phyloP scores from a whole-genome alignment of 1,140 invertebrate species.

The Diachasmimorpha longicaudata region DNA sequence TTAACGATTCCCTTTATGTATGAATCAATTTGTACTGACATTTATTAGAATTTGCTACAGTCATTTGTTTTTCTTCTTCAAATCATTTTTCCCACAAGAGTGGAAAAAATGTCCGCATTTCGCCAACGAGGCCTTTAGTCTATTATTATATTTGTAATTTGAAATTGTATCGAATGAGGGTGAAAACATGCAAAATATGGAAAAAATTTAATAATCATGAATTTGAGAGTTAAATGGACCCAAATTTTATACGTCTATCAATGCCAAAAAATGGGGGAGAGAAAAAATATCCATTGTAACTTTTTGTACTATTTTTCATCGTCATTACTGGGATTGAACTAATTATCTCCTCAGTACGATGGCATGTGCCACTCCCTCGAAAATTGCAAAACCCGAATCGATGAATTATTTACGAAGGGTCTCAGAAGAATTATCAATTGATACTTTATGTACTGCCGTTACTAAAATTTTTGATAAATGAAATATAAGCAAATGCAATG shows the following conservation, averaged over 20 bases:
- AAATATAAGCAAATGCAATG: background rate
- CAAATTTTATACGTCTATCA: background rate
- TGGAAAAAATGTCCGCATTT: background rate
- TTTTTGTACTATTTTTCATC: background rate
- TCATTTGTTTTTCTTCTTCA: conserved; percentile 26
- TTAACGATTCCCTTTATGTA: conserved; percentile 21
- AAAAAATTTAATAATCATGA: background rate
- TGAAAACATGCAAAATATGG: background rate
- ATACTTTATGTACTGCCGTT: background rate
- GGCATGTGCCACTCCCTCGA: no score
- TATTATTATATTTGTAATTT: background rate
- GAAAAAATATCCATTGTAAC: background rate
- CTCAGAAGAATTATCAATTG: background rate
- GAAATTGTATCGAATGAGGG: background rate
- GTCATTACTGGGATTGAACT: background rate
- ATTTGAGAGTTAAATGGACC: background rate
- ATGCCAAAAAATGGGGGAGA: background rate
- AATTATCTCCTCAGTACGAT: no score
- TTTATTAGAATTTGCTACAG: conserved; percentile 51
- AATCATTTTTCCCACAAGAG: background rate
- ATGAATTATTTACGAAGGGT: background rate
- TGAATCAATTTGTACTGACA: conserved; percentile 59
- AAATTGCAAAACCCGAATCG: background rate
- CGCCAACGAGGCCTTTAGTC: background rate
- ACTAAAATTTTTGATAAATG: background rate